These are phyloP conservation scores for Littorina saxatilis DNA, from an alignment of 1,140 invertebrate genomes.

Conservation along the genomic window DNA sequence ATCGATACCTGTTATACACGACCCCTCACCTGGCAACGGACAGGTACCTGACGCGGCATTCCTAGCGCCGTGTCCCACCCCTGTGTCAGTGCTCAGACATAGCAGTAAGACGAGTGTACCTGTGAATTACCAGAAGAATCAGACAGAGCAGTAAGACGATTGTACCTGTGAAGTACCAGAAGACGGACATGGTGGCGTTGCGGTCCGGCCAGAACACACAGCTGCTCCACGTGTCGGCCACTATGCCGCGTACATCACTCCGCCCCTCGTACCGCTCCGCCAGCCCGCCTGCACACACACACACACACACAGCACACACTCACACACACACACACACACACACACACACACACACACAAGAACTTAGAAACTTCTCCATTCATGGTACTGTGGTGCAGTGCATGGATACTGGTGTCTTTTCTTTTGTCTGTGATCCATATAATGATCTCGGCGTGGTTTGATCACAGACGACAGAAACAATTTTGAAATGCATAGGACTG, in stretches of 20 bases:
- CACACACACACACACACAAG: conserved; percentile 12
- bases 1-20: too few species aligned
- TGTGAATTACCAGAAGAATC: background rate
- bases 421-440: too few species aligned
- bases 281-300: conserved; percentile 7
- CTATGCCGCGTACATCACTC: conserved; percentile 51
- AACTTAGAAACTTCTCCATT: background rate
- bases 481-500: too few species aligned
- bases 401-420: too few species aligned
- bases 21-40: background rate
- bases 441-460: too few species aligned
- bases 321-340: conserved; percentile 10
- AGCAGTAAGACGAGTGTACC: conserved; percentile 24
- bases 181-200: conserved; percentile 57
- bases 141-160: background rate
- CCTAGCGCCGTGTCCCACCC: conserved; percentile 37
- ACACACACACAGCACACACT: conserved; percentile 21
- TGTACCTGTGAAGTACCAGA: conserved; percentile 62
- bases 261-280: conserved; percentile 53
- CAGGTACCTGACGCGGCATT: background rate
- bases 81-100: conserved; percentile 19
- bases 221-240: conserved; percentile 55
- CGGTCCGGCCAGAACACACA: conserved; percentile 56
- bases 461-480: background rate
- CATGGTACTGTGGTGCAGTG: too few species aligned